These are phyloP conservation scores for Pristionchus exspectatus DNA, from an alignment of 2,888 invertebrate species.

Conservation along the genomic window DNA sequence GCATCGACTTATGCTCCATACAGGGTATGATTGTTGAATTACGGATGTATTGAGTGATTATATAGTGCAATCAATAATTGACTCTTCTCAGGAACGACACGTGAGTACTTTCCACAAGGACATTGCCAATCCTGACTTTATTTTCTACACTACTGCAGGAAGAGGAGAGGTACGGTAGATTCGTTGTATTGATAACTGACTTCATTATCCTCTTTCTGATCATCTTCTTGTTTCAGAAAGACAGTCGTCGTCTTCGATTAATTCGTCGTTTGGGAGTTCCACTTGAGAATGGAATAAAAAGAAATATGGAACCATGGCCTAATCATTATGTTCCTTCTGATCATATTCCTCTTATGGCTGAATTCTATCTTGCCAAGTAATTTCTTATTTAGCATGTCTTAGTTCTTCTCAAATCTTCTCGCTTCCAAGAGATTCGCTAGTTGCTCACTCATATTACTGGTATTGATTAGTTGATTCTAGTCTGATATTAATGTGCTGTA, in stretches of 20 bases:
- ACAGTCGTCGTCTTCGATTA: slow-evolving; percentile 24
- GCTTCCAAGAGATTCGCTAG: not conserved
- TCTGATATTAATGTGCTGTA: not conserved
- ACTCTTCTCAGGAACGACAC: not conserved
- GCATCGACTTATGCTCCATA: slow-evolving; percentile 38
- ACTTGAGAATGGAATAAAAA: not conserved
- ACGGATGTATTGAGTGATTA: not conserved
- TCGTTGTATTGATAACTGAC: not conserved
- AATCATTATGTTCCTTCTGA: slow-evolving; percentile 66
- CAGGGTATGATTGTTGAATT: not conserved
- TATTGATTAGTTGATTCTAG: not conserved
- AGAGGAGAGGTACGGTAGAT: slow-evolving; percentile 27
- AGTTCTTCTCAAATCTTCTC: not conserved
- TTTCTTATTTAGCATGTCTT: not conserved
- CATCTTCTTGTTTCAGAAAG: not conserved
- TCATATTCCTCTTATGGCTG: slow-evolving; percentile 66
- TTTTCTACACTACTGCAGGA: slow-evolving; percentile 66
- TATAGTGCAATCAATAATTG: not conserved
- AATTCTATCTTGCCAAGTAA: slow-evolving; percentile 56
- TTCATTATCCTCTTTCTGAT: not conserved
- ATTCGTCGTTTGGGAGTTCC: slow-evolving; percentile 25
- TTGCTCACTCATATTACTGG: not conserved
- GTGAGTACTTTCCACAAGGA: slow-evolving; percentile 71
- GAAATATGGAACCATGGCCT: slow-evolving; percentile 58
- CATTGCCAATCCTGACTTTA: slow-evolving; percentile 71